Evolutionary conservation across 2,888 invertebrate genomes (phyloP).

Genomic region (Pandemis cinnamomeana): DNA sequence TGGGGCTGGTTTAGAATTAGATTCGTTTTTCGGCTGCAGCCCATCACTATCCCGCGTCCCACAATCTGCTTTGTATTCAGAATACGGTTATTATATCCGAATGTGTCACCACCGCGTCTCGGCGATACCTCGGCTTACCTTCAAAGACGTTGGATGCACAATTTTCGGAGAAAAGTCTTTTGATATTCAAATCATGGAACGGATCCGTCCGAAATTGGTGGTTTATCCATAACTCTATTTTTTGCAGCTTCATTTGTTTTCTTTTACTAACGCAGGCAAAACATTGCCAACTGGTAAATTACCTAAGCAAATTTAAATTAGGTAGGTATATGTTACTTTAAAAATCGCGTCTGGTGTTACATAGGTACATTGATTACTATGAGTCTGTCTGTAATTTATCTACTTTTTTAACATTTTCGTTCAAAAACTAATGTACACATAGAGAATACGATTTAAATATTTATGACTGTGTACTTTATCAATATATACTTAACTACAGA

Average conservation of each 20-base stretch:
- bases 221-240: constrained; percentile 36
- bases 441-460: too few species aligned
- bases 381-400: too few species aligned
- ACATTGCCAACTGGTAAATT: not conserved
- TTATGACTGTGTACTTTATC: too few species aligned
- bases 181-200: constrained; percentile 60
- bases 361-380: too few species aligned
- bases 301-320: not conserved
- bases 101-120: constrained; percentile 52
- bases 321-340: not conserved
- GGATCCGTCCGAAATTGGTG: constrained; percentile 42
- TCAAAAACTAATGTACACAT: too few species aligned
- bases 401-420: too few species aligned
- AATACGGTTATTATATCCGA: constrained; percentile 54
- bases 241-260: not conserved
- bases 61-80: constrained; percentile 57
- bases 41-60: constrained; percentile 42
- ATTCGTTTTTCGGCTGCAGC: constrained; percentile 58
- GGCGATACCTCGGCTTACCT: constrained; percentile 46
- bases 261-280: not conserved
- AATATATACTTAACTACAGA: too few species aligned
- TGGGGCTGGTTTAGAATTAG: constrained; percentile 60
- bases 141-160: constrained; percentile 52
- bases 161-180: constrained; percentile 53
- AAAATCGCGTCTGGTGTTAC: too few species aligned